Evolutionary conservation across 2,113 vertebrate species (phyloP).

Genomic region (Clupea harengus): DNA sequence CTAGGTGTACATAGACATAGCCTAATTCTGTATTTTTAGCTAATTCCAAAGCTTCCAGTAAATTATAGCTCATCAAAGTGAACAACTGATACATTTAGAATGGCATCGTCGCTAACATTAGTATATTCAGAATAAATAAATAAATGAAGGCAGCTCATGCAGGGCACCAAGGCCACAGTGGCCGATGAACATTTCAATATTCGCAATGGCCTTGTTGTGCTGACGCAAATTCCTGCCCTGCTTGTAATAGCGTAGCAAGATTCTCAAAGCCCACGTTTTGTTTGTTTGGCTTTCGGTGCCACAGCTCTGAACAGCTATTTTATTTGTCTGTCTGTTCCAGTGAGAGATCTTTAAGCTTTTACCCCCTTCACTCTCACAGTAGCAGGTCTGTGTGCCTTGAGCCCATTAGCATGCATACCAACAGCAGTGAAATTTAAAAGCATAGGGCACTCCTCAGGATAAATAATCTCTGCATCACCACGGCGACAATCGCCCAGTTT

Average conservation of each 20-base stretch:
- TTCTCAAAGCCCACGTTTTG: constrained; percentile 3
- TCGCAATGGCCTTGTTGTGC: too few relatives aligned
- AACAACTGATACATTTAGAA: too few relatives aligned
- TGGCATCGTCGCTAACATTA: too few relatives aligned
- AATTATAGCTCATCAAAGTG: too few relatives aligned
- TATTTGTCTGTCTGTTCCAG: neutral
- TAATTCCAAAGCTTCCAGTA: too few relatives aligned
- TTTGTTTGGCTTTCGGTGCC: neutral
- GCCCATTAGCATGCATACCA: neutral
- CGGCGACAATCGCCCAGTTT: constrained; percentile 1
- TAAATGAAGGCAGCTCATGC: too few relatives aligned
- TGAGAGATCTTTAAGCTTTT: neutral
- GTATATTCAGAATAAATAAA: too few relatives aligned
- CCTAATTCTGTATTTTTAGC: too few relatives aligned
- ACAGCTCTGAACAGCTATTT: neutral
- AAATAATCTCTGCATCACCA: constrained; percentile 39
- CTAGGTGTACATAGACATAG: too few relatives aligned
- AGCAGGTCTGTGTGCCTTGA: neutral
- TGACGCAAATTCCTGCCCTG: too few relatives aligned
- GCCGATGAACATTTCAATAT: too few relatives aligned
- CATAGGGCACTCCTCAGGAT: constrained; percentile 31
- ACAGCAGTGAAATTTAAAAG: constrained; percentile 13
- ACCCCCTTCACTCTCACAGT: neutral
- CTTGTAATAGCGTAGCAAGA: neutral
- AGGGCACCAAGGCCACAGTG: too few relatives aligned